These are phyloP conservation scores for Etheostoma cragini DNA, from an alignment of 2,113 vertebrate genomes.

Conservation along the genomic window DNA sequence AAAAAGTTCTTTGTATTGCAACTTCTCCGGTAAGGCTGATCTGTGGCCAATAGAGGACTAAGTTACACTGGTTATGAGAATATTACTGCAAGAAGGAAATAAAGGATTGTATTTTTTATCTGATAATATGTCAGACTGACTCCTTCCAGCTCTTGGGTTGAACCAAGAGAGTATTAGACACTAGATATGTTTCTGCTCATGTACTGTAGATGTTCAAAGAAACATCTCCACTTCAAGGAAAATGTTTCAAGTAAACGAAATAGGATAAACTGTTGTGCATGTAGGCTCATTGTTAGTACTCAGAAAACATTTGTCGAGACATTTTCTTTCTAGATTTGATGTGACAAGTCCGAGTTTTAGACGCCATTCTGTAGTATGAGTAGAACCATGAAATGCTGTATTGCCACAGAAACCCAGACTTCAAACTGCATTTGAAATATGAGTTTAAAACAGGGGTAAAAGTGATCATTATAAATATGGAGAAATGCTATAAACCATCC, in stretches of 20 bases:
- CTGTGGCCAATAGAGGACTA: slow-evolving; percentile 17
- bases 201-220: slow-evolving; percentile 38
- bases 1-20: slow-evolving; percentile 45
- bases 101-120: slow-evolving; percentile 23
- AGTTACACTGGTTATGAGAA: slow-evolving; percentile 24
- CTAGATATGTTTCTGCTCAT: slow-evolving; percentile 27
- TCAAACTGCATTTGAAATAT: slow-evolving; percentile 79
- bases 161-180: slow-evolving; percentile 55
- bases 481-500: slow-evolving; percentile 73
- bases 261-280: slow-evolving; percentile 61
- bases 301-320: slow-evolving; percentile 41
- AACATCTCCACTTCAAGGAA: slow-evolving; percentile 36
- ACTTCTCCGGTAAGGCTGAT: slow-evolving; percentile 13
- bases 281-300: slow-evolving; percentile 48
- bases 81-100: slow-evolving; percentile 22
- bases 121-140: slow-evolving; percentile 37
- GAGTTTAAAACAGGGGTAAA: slow-evolving; percentile 50
- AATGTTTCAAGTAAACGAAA: slow-evolving; percentile 53
- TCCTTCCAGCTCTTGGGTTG: slow-evolving; percentile 36
- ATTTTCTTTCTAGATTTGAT: slow-evolving; percentile 49
- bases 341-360: slow-evolving; percentile 43
- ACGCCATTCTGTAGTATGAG: slow-evolving; percentile 16
- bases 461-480: slow-evolving; percentile 76
- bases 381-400: slow-evolving; percentile 33
- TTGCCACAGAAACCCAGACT: slow-evolving; percentile 44